Evolutionary conservation across 1,140 invertebrate genomes (phyloP).

Genomic region (Eupristina koningsbergeri): DNA sequence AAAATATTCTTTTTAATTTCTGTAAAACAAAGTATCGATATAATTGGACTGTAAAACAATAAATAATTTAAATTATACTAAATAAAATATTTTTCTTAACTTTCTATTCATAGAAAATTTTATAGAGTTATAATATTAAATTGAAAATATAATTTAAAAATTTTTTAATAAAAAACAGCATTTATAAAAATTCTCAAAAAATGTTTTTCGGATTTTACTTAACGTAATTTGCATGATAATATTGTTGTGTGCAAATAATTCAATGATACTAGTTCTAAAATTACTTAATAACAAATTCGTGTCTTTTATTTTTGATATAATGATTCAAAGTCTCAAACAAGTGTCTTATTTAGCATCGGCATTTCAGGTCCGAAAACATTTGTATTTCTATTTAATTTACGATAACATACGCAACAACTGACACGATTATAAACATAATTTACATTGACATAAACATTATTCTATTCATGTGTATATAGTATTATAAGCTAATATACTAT

Average conservation of each 20-base stretch:
- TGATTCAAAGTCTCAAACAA: neutral
- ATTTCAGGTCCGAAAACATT: neutral
- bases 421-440: neutral
- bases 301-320: neutral
- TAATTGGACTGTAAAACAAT: too few relatives aligned
- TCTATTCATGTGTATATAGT: neutral
- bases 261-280: neutral
- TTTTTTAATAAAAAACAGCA: too few relatives aligned
- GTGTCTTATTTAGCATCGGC: neutral
- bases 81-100: too few relatives aligned
- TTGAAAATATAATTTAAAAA: too few relatives aligned
- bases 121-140: too few relatives aligned
- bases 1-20: too few relatives aligned
- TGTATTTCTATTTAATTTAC: neutral
- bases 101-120: too few relatives aligned
- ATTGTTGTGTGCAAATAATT: constrained; percentile 2
- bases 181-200: neutral
- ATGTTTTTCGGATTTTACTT: neutral
- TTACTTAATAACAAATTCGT: neutral
- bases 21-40: too few relatives aligned
- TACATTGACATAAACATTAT: neutral
- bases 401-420: too few relatives aligned
- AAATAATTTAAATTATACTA: too few relatives aligned
- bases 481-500: too few relatives aligned
- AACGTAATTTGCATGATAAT: neutral